Evolutionary conservation across 2,797 vertebrate species (phyloP).

Genomic region (Tachyglossus aculeatus): DNA sequence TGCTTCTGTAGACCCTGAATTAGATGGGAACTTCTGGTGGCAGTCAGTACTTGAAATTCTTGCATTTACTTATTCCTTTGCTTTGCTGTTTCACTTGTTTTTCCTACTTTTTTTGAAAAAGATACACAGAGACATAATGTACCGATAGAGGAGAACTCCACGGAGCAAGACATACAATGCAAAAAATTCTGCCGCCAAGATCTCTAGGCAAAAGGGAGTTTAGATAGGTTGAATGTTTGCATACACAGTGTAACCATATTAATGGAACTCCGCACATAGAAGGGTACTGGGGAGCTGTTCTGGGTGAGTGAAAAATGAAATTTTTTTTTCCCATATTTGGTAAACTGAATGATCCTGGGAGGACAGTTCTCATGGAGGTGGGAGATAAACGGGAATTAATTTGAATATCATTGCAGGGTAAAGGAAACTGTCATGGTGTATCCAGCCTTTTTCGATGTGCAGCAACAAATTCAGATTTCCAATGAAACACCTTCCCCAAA

Average conservation of each 20-base stretch:
- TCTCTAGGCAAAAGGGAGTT: conserved; percentile 45
- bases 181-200: conserved; percentile 24
- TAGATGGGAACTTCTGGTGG: conserved; percentile 15
- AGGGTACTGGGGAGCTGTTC: conserved; percentile 43
- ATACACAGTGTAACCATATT: conserved; percentile 52
- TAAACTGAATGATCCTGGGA: conserved; percentile 50
- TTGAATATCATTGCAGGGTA: conserved; percentile 61
- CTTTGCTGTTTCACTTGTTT: conserved; percentile 48
- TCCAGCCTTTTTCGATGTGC: conserved; percentile 62
- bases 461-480: conserved; percentile 65
- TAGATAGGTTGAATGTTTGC: conserved; percentile 56
- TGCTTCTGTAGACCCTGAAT: conserved; percentile 20
- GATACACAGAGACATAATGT: conserved; percentile 35
- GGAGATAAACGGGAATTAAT: conserved; percentile 69
- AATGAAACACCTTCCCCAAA: conserved; percentile 54
- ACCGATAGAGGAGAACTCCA: conserved; percentile 39
- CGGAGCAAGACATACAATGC: conserved; percentile 19
- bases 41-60: conserved; percentile 45
- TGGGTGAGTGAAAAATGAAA: conserved; percentile 37
- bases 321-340: conserved; percentile 40
- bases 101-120: conserved; percentile 56
- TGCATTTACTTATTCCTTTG: conserved; percentile 17
- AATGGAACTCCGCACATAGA: conserved; percentile 50
- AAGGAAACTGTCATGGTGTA: conserved; percentile 48
- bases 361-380: conserved; percentile 52